Base-by-base conservation (phyloP, 2,797 vertebrate genomes). In the Tiaroga cobitis region DNA sequence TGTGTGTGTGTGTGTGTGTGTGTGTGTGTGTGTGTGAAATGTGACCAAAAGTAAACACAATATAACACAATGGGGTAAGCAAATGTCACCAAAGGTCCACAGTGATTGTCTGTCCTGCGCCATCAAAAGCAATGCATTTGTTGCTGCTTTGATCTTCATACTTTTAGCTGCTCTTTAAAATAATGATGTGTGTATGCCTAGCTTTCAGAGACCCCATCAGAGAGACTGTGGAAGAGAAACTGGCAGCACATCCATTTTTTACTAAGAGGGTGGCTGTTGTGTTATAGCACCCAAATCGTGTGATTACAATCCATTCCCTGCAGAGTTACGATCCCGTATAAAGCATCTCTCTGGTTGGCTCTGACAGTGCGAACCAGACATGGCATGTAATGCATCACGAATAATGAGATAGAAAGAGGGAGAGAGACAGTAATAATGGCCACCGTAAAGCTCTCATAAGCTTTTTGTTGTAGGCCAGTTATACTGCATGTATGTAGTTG, bases 281-380 rank as follows among this genome's bases (percentile, higher is more conserved):
- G 76, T 80, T 85, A 63, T 63, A 72, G 68, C 83, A 85, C 67
- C 83, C 83, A 85, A 72, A 85, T 39, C 32, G 29, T 61, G 41
- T 85, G 83, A 73, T 85, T 85, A 73, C 67, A 85, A 10, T 69
- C 72, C 56, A 32, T 75, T 82, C 73, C 43, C 75, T 67, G 69
- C 34, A 56, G 80, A 72, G 83, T 65, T 70, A 69, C 26, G 39
- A 70, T 85, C 67, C 29, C 4, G 9, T 80, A 63, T 80, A 85
- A 84, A 80, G 67, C 76, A 46, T 21, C 41, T 46, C 75, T 72
- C 67, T 70, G 67, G 54, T 80, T 85, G 73, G 32, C 73, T 77
- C 61, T 77, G 68, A 67, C 19, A 39, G 82, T 74, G 46, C 54
- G 24, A 70, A 75, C 37, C 16, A 70, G 59, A 75, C 39, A 34